These are phyloP conservation scores for Danionella dracula DNA, from an alignment of 2,797 vertebrate genomes.

Conservation along the genomic window DNA sequence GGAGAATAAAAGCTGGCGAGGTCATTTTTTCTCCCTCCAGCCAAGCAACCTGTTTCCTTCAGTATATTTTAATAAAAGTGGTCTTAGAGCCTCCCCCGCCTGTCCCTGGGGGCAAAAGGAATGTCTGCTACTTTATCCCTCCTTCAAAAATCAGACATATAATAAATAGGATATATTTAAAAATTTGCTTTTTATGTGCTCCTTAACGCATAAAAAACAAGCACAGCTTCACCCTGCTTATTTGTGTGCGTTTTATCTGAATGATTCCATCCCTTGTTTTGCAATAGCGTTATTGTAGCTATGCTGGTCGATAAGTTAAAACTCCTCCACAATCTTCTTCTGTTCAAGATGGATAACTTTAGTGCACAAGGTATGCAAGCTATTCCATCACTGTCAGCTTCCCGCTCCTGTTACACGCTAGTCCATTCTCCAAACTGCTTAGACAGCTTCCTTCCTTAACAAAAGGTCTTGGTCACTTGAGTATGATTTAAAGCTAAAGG, in stretches of 20 bases:
- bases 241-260: not conserved
- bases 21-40: constrained; percentile 51
- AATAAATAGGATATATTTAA: too few relatives aligned
- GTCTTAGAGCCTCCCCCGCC: constrained; percentile 60
- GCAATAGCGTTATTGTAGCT: not conserved
- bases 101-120: constrained; percentile 53
- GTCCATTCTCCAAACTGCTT: constrained; percentile 62
- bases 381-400: constrained; percentile 50
- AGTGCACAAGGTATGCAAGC: constrained; percentile 47
- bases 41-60: constrained; percentile 55
- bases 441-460: constrained; percentile 49
- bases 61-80: constrained; percentile 76
- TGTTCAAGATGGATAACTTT: constrained; percentile 45
- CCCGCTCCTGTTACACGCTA: constrained; percentile 46
- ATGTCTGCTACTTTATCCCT: constrained; percentile 57
- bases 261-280: constrained; percentile 11
- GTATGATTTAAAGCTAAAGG: constrained; percentile 40
- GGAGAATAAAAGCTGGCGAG: constrained; percentile 44
- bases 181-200: too few relatives aligned
- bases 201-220: too few relatives aligned
- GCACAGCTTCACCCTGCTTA: not conserved
- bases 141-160: not conserved
- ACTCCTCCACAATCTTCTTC: constrained; percentile 44
- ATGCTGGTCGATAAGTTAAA: constrained; percentile 13
- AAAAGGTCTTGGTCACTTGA: constrained; percentile 36